Evolutionary conservation across 2,797 vertebrate species (phyloP).

Genomic region (Gymnoscopelus braueri): DNA sequence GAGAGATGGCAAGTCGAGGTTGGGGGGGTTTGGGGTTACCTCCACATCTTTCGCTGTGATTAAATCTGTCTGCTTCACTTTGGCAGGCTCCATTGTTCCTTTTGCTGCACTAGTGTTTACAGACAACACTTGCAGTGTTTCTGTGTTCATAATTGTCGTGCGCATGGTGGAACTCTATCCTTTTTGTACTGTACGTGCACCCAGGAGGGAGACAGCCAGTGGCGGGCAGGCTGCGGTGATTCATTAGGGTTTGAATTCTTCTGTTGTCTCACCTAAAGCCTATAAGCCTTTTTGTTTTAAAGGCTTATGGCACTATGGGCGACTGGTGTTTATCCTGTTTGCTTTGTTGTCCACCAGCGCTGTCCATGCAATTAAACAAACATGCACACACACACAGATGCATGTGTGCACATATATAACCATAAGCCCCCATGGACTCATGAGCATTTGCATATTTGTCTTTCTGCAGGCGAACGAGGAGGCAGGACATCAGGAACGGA

Average conservation of each 20-base stretch:
- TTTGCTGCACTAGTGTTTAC: slow-evolving; percentile 40
- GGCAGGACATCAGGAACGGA: slow-evolving; percentile 97
- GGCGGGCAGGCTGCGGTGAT: slow-evolving; percentile 46
- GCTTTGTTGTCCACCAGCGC: slow-evolving; percentile 44
- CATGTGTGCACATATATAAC: slow-evolving; percentile 1
- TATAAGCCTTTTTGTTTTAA: slow-evolving; percentile 38
- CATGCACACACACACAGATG: slow-evolving; percentile 27
- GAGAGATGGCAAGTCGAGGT: slow-evolving; percentile 19
- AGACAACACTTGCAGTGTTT: slow-evolving; percentile 37
- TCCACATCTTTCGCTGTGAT: background rate
- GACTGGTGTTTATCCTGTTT: slow-evolving; percentile 52
- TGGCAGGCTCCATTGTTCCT: slow-evolving; percentile 43
- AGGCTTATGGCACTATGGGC: slow-evolving; percentile 15
- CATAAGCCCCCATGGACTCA: slow-evolving; percentile 35
- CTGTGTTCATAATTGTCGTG: slow-evolving; percentile 23
- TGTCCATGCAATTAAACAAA: slow-evolving; percentile 29
- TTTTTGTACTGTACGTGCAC: slow-evolving; percentile 17
- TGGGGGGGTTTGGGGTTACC: slow-evolving; percentile 1
- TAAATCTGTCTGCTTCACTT: slow-evolving; percentile 20
- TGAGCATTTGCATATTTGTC: slow-evolving; percentile 53
- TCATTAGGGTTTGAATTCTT: slow-evolving; percentile 60
- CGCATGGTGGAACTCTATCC: slow-evolving; percentile 20
- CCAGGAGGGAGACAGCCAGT: slow-evolving; percentile 1
- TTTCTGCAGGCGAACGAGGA: slow-evolving; percentile 90
- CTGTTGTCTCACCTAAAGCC: slow-evolving; percentile 46